Evolutionary conservation across 2,797 vertebrate genomes (phyloP), one percentile per base, ranked within the genome.

Genomic region (Melanotaenia parkinsoni): DNA sequence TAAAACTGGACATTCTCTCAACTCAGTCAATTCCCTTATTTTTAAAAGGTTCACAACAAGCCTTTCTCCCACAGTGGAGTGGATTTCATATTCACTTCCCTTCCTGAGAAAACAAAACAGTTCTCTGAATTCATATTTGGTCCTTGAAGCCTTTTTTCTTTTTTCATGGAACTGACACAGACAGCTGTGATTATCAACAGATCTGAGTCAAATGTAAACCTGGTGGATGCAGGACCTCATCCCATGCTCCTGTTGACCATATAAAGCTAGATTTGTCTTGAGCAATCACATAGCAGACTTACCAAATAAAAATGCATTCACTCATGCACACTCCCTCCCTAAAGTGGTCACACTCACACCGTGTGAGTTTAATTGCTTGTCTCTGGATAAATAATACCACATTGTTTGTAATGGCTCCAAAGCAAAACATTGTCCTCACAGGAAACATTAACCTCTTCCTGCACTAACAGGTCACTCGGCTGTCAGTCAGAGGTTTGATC

Each of bases 381-480:
- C 72, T 76, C 58, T 83, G 37, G 61, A 80, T 77, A 74, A 89
- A 82, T 85, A 77, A 80, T 75, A 64, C 35, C 33, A 20, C 69
- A 76, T 86, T 92, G 88, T 91, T 84, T 82, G 32, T 67, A 33
- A 54, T 13, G 56, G 63, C 82, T 74, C 40, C 63, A 69, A 8
- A 33, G 32, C 32, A 6, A 33, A 33, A 33, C 32, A 33, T 74
- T 73, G 76, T 83, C 72, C 73, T 57, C 82, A 86, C 88, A 92
- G 90, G 92, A 93, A 93, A 88, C 84, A 88, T 91, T 88, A 92
- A 92, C 88, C 74, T 90, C 83, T 91, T 92, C 90, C 90, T 92
- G 88, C 51, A 76, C 81, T 76, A 58, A 63, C 69, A n/a, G 70
- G 72, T 64, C 80, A 70, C 53, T 40, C 7, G 14, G 28, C 60